These are phyloP conservation scores for Amphiduros pacificus DNA, from an alignment of 2,888 invertebrate species.

Conservation along the genomic window DNA sequence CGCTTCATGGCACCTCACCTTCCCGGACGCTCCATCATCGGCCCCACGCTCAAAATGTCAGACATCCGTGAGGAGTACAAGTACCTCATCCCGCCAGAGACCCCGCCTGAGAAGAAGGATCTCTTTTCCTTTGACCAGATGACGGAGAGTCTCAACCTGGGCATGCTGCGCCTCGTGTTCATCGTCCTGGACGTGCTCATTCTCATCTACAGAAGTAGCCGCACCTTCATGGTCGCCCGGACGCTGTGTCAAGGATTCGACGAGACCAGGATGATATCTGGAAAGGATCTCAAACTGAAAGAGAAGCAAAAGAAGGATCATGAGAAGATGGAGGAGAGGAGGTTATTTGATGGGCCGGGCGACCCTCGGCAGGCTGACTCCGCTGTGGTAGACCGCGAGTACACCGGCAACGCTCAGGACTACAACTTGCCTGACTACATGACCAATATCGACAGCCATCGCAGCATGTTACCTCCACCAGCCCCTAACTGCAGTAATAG, in stretches of 20 bases:
- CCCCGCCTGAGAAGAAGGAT: background rate
- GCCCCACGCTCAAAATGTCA: slow-evolving; percentile 13
- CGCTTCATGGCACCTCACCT: slow-evolving; percentile 12
- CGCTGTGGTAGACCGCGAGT: too few species aligned
- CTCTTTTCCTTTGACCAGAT: slow-evolving; percentile 16
- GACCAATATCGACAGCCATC: background rate
- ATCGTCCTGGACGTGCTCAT: slow-evolving; percentile 28
- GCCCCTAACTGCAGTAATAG: background rate
- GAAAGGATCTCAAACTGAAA: background rate
- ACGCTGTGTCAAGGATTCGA: slow-evolving; percentile 22
- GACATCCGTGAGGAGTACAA: slow-evolving; percentile 20
- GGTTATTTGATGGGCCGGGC: too few species aligned
- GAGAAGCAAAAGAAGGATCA: too few species aligned
- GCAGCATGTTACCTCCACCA: background rate
- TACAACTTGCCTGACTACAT: background rate
- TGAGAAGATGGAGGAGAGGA: too few species aligned
- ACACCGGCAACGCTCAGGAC: too few species aligned
- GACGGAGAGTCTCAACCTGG: slow-evolving; percentile 11
- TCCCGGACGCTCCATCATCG: slow-evolving; percentile 3
- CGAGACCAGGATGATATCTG: slow-evolving; percentile 9
- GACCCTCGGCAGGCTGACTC: too few species aligned
- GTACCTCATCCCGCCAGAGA: background rate
- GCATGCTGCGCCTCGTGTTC: slow-evolving; percentile 27
- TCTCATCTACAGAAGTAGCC: slow-evolving; percentile 27
- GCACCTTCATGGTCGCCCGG: slow-evolving; percentile 25